phyloP scores from a whole-genome alignment of 2,888 invertebrate genomes.

The Hydroisotoma schaefferi region DNA sequence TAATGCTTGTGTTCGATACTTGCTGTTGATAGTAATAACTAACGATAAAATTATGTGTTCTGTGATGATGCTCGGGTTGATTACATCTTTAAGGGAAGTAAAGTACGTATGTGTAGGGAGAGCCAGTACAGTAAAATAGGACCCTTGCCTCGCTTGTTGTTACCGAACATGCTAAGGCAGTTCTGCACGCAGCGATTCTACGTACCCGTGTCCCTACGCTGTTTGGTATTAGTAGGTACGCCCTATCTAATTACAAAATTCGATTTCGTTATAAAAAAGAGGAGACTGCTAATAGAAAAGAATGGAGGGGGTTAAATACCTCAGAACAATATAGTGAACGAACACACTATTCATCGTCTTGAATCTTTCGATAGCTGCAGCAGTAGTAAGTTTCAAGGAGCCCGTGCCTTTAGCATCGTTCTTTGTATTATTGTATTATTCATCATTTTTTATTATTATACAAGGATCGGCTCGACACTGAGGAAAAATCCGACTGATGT shows the following conservation, averaged over 20 bases:
- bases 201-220: neutral
- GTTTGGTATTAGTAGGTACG: neutral
- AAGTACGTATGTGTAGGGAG: no score
- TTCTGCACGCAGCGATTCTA: neutral
- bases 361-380: neutral
- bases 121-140: no score
- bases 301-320: constrained; percentile 17
- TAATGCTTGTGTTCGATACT: no score
- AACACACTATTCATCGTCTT: no score
- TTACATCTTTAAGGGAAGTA: no score
- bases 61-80: no score
- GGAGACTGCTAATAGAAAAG: constrained; percentile 12
- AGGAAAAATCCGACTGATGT: neutral
- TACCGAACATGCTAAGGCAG: no score
- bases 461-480: neutral
- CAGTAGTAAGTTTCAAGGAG: constrained; percentile 6
- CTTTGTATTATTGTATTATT: neutral
- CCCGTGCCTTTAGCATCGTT: constrained; percentile 16
- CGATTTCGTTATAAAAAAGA: constrained; percentile 8
- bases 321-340: neutral
- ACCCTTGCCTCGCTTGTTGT: no score
- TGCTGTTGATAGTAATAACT: no score
- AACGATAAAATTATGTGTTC: no score
- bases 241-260: constrained; percentile 15
- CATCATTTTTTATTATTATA: no score